Conservation (phyloP, 1,140 invertebrate genomes). For the Araneus ventricosus region DNA sequence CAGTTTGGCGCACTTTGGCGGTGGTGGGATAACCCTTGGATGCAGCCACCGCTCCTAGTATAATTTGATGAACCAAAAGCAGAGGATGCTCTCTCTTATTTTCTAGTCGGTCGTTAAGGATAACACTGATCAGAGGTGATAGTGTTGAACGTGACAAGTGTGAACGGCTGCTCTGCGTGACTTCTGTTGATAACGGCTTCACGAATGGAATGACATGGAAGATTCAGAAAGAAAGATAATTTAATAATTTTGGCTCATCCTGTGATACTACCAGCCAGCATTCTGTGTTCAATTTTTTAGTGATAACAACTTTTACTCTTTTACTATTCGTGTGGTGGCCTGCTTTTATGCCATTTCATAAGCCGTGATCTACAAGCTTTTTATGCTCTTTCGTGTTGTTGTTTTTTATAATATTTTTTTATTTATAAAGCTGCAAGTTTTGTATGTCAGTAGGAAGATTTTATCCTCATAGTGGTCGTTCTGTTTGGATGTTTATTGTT, state of each 20-base stretch:
- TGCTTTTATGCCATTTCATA: too few species aligned
- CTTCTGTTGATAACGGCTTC: not conserved
- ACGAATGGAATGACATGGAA: not conserved
- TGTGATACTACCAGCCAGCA: not conserved
- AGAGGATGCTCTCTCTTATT: conserved; percentile 26
- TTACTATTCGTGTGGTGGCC: not conserved
- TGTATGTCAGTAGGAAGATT: too few species aligned
- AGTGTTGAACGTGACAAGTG: not conserved
- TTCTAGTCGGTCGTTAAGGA: not conserved
- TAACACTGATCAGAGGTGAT: not conserved
- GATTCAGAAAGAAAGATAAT: not conserved
- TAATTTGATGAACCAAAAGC: conserved; percentile 13
- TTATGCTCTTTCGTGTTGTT: too few species aligned
- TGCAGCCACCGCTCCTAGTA: not conserved
- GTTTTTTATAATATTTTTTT: too few species aligned
- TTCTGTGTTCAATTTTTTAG: not conserved
- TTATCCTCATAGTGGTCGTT: too few species aligned
- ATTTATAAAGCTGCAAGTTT: too few species aligned
- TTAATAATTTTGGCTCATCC: not conserved
- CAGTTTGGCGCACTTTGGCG: conserved; percentile 21
- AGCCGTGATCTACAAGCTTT: too few species aligned
- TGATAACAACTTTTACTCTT: not conserved
- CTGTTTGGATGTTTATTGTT: too few species aligned
- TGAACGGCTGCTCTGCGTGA: not conserved
- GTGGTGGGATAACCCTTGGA: not conserved